Percentiles rank a stretch among this genome's conserved stretches.
Conservation (phyloP, 2,113 vertebrate genomes). For the Emydura subglobosa region DNA sequence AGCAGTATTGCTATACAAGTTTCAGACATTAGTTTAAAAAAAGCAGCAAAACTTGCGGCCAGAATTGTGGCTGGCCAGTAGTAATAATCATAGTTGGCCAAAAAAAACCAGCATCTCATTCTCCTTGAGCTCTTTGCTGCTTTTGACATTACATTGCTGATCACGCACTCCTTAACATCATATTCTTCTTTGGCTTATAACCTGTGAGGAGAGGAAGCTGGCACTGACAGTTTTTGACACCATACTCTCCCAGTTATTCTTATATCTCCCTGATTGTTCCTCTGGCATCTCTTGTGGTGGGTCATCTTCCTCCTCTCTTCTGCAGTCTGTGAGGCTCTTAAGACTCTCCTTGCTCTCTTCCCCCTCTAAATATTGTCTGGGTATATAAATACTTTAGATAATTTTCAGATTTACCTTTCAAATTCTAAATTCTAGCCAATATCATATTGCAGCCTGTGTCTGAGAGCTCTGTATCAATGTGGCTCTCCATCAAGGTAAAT, state of each 20-base stretch:
- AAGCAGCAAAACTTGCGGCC: not conserved
- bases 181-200: not conserved
- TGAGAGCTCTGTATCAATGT: not conserved
- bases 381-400: not conserved
- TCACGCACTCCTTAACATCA: not conserved
- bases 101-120: not conserved
- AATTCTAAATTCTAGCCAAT: not conserved
- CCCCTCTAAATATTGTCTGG: not conserved
- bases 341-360: not conserved
- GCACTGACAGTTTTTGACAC: not conserved
- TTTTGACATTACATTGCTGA: accelerated
- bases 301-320: not conserved
- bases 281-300: not conserved
- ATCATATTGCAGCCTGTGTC: not conserved
- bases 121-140: not conserved
- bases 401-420: not conserved
- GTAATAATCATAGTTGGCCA: accelerated
- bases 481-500: not conserved
- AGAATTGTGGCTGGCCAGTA: not conserved
- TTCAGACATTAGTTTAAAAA: not conserved
- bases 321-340: not conserved
- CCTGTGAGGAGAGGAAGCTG: not conserved
- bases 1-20: not conserved
- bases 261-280: not conserved
- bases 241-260: not conserved